A percentile compares a stretch with the other conserved stretches of the same genome.
Evolutionary conservation across 2,113 vertebrate genomes (phyloP).

Genomic region (Genyomyrus donnyi): DNA sequence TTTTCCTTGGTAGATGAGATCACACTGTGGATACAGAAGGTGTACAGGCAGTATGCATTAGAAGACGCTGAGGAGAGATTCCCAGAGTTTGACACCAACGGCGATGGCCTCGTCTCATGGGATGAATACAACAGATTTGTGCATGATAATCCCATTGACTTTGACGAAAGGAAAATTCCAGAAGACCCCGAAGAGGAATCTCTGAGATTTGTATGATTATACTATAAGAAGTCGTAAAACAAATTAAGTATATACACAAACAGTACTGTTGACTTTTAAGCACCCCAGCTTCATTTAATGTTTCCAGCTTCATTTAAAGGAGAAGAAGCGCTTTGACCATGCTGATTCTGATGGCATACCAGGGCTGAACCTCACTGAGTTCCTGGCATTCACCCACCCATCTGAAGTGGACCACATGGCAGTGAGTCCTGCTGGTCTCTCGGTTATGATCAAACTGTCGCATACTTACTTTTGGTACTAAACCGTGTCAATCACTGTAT

Average conservation of each 20-base stretch:
- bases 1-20: slow-evolving; percentile 71
- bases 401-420: slow-evolving; percentile 91
- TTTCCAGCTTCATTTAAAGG: slow-evolving; percentile 81
- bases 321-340: slow-evolving; percentile 84
- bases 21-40: slow-evolving; percentile 85
- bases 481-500: neutral
- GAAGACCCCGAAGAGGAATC: slow-evolving; percentile 86
- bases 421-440: slow-evolving; percentile 56
- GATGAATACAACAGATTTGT: slow-evolving; percentile 82
- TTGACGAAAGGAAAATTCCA: slow-evolving; percentile 65
- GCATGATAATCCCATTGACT: slow-evolving; percentile 72
- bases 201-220: slow-evolving; percentile 70
- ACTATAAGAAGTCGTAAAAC: neutral
- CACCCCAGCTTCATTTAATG: neutral
- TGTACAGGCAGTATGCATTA: slow-evolving; percentile 85
- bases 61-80: slow-evolving; percentile 86
- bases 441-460: neutral
- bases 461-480: neutral
- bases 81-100: slow-evolving; percentile 71
- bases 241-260: neutral
- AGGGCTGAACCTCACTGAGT: slow-evolving; percentile 75
- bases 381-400: slow-evolving; percentile 87
- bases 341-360: slow-evolving; percentile 67
- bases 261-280: neutral
- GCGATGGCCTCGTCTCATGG: slow-evolving; percentile 77